phyloP scores from a whole-genome alignment of 2,888 invertebrate genomes.

The Monoplex corrugatus region DNA sequence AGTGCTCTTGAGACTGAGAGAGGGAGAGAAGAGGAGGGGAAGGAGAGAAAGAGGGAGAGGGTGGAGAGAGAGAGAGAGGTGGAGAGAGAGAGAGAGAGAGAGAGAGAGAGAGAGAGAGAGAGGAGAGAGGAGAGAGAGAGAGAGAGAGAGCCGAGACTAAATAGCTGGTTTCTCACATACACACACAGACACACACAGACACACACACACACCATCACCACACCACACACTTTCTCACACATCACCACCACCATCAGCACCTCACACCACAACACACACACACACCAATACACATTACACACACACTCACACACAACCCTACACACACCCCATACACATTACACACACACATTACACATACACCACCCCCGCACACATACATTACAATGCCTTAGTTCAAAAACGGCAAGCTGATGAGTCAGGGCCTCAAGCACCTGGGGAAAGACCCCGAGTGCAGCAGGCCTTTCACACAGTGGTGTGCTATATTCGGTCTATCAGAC shows the following conservation, averaged over 20 bases:
- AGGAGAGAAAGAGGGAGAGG: background rate
- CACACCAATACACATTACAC: too few species aligned
- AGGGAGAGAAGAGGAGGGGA: background rate
- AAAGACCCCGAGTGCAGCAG: too few species aligned
- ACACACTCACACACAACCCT: background rate
- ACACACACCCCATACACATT: too few species aligned
- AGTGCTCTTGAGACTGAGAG: background rate
- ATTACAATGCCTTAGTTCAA: too few species aligned
- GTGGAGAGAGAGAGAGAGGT: background rate
- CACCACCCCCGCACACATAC: too few species aligned
- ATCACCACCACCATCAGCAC: background rate
- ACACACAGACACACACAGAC: background rate
- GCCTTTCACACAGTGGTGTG: background rate
- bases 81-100: background rate
- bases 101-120: constrained; percentile 2
- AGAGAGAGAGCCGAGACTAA: background rate
- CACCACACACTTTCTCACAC: background rate
- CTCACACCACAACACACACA: background rate
- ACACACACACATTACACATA: background rate
- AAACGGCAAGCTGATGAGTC: too few species aligned
- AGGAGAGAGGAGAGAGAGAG: background rate
- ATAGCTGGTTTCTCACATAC: constrained; percentile 2
- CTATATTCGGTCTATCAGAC: background rate
- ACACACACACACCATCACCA: background rate
- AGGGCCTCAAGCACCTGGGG: too few species aligned